Evolutionary conservation across 2,113 vertebrate species (phyloP).

Genomic region (Varanus komodoensis): DNA sequence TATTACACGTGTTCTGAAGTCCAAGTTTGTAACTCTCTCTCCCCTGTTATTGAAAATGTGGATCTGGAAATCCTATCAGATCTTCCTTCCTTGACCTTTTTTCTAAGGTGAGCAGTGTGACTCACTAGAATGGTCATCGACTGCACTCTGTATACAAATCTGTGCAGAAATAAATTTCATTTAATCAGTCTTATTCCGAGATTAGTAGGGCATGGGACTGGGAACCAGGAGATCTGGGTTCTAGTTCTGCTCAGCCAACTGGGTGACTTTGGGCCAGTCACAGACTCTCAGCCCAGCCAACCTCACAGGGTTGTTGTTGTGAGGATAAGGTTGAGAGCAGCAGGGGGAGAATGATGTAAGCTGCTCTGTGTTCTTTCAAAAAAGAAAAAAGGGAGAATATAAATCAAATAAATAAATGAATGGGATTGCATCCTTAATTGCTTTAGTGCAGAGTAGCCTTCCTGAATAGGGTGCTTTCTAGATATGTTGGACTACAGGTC

Average conservation of each 20-base stretch:
- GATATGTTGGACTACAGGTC: too few relatives aligned
- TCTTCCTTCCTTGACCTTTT: background rate
- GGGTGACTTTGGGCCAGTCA: too few relatives aligned
- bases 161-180: background rate
- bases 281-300: too few relatives aligned
- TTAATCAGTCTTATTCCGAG: background rate
- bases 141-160: background rate
- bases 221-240: too few relatives aligned
- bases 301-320: too few relatives aligned
- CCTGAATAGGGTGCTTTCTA: too few relatives aligned
- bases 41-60: background rate
- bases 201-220: background rate
- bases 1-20: background rate
- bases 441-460: slow-evolving; percentile 31
- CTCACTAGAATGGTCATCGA: rapidly evolving
- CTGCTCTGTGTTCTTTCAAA: too few relatives aligned
- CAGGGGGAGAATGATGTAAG: too few relatives aligned
- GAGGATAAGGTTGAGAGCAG: too few relatives aligned
- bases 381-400: too few relatives aligned
- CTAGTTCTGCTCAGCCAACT: too few relatives aligned
- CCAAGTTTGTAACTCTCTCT: background rate
- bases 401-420: too few relatives aligned
- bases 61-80: background rate
- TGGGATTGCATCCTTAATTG: slow-evolving; percentile 3
- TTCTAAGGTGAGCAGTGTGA: background rate